Evolutionary conservation across 2,113 vertebrate species (phyloP).

Genomic region (Sylvia atricapilla): DNA sequence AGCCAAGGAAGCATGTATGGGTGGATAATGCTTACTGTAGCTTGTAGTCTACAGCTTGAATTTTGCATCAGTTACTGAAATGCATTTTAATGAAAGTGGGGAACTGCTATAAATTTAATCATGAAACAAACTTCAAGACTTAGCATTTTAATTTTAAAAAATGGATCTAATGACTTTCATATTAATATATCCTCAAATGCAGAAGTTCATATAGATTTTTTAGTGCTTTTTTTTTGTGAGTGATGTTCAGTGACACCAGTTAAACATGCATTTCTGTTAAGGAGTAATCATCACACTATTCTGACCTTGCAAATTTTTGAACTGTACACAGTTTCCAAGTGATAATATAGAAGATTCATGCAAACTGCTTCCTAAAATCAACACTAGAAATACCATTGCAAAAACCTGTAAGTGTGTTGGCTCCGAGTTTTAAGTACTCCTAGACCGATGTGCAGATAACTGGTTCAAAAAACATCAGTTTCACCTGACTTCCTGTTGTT

Average conservation of each 20-base stretch:
- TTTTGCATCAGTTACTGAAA: constrained; percentile 50
- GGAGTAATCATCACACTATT: not conserved
- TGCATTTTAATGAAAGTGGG: constrained; percentile 49
- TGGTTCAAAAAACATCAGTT: constrained; percentile 62
- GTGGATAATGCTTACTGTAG: not conserved
- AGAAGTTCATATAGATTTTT: constrained; percentile 36
- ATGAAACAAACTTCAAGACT: constrained; percentile 34
- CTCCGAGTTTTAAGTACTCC: not conserved
- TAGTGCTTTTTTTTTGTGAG: not conserved
- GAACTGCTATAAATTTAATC: constrained; percentile 4
- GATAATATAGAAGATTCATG: not conserved
- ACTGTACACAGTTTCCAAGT: not conserved
- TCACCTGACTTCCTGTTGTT: constrained; percentile 51
- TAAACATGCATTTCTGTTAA: not conserved
- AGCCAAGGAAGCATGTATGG: constrained; percentile 23
- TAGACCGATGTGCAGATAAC: constrained; percentile 35
- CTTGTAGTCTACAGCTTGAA: constrained; percentile 36
- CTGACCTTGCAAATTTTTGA: not conserved
- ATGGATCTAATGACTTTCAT: constrained; percentile 9
- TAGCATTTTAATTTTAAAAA: not conserved
- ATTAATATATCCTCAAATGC: constrained; percentile 56
- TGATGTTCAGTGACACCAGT: constrained; percentile 57
- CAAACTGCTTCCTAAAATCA: not conserved
- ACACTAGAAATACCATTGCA: not conserved
- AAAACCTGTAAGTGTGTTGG: not conserved